These are phyloP conservation scores for Hemiprocne comata DNA, from an alignment of 2,113 vertebrate species.

Conservation along the genomic window DNA sequence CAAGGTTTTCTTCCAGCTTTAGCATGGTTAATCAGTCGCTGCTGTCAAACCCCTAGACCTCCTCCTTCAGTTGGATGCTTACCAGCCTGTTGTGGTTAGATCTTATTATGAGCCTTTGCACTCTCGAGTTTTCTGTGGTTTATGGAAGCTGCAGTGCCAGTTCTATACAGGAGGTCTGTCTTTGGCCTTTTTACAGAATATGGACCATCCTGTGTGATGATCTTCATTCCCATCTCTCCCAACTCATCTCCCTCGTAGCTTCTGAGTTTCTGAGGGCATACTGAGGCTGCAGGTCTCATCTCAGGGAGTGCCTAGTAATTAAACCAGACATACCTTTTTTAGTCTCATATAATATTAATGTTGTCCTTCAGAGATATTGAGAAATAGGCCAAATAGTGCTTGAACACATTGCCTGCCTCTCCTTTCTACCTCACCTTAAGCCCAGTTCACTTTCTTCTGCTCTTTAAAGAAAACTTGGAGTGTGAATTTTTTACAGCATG, in stretches of 20 bases:
- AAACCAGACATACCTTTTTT: background rate
- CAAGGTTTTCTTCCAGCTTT: background rate
- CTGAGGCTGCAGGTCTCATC: background rate
- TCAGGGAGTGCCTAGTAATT: background rate
- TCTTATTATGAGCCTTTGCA: constrained; percentile 44
- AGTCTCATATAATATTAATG: background rate
- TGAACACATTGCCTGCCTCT: background rate
- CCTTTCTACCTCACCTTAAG: background rate
- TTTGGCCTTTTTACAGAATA: background rate
- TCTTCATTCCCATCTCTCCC: background rate
- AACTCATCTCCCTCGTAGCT: background rate
- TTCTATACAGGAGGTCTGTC: background rate
- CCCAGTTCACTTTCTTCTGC: background rate
- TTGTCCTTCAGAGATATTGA: background rate
- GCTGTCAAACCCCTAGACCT: constrained; percentile 28
- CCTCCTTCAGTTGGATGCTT: constrained; percentile 36
- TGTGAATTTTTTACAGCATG: background rate
- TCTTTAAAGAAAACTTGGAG: background rate
- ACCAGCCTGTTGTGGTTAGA: constrained; percentile 58
- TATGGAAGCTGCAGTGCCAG: constrained; percentile 18
- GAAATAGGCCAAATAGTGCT: background rate
- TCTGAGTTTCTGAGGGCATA: background rate
- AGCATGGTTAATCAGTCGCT: constrained; percentile 15
- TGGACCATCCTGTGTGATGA: background rate
- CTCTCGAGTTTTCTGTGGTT: constrained; percentile 14